Percentiles rank a stretch among this genome's conserved stretches.
Conservation (phyloP, 2,888 invertebrate genomes). For the Orchesellides sinensis region DNA sequence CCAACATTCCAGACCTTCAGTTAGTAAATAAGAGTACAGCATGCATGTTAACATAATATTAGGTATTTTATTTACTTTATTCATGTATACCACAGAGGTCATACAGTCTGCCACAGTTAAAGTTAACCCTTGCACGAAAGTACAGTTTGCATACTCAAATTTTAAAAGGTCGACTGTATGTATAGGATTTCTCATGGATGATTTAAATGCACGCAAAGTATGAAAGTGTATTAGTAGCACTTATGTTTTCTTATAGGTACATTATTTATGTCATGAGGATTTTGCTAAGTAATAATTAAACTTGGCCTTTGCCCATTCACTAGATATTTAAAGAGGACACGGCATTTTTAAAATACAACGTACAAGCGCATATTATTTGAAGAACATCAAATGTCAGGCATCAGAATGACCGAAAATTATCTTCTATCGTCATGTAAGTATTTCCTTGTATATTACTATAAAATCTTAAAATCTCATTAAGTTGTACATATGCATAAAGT, state of each 20-base stretch:
- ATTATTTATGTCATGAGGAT: constrained; percentile 47
- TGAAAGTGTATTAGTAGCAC: background rate
- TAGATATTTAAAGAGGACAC: constrained; percentile 25
- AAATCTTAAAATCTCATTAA: background rate
- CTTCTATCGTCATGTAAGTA: background rate
- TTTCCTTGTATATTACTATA: background rate
- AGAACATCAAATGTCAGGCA: background rate
- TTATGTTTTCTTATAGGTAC: background rate
- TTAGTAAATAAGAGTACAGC: too few species aligned
- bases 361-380: background rate
- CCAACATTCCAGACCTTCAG: too few species aligned
- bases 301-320: constrained; percentile 47
- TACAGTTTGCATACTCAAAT: too few species aligned
- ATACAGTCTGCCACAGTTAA: too few species aligned
- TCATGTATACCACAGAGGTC: background rate
- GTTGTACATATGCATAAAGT: background rate
- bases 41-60: too few species aligned
- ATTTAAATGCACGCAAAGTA: background rate
- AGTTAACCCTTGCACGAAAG: too few species aligned
- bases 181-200: too few species aligned
- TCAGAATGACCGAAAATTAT: background rate
- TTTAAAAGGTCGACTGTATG: too few species aligned
- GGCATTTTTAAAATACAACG: constrained; percentile 2
- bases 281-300: constrained; percentile 43
- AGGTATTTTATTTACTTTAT: background rate